Percentiles rank a stretch among this genome's conserved stretches.
Evolutionary conservation across 2,888 invertebrate species (phyloP).

Genomic region (Drosophila lacicola): DNA sequence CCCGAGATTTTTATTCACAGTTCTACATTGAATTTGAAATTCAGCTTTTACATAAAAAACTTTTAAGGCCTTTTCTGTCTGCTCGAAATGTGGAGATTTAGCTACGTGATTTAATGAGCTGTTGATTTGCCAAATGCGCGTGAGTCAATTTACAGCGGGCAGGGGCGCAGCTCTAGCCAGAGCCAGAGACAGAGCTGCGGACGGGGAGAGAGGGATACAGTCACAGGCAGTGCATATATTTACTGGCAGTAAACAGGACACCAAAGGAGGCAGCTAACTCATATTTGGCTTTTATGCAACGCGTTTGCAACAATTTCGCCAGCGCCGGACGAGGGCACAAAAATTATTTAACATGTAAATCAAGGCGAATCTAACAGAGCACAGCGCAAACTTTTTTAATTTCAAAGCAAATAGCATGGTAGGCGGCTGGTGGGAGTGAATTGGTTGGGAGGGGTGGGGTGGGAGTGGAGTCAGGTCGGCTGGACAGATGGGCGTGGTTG

Average conservation of each 20-base stretch:
- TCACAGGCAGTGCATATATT: constrained; percentile 52
- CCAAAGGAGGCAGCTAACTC: constrained; percentile 39
- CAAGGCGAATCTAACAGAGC: constrained; percentile 68
- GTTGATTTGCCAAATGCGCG: constrained; percentile 64
- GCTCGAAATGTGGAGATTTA: constrained; percentile 10
- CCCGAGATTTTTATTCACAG: constrained; percentile 1
- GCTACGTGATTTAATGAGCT: constrained; percentile 69
- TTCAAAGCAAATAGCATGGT: constrained; percentile 72
- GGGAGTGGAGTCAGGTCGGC: constrained; percentile 12
- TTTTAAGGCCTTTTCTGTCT: constrained; percentile 24
- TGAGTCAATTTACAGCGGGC: constrained; percentile 45
- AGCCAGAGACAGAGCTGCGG: not conserved
- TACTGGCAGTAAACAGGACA: constrained; percentile 49
- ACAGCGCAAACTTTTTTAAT: constrained; percentile 74
- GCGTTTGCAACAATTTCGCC: constrained; percentile 63
- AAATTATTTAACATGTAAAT: constrained; percentile 80
- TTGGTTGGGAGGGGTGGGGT: not conserved
- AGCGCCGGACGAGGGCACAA: constrained; percentile 44
- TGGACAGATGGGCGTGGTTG: not conserved
- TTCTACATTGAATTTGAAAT: constrained; percentile 28
- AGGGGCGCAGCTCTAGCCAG: not conserved
- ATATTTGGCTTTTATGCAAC: constrained; percentile 70
- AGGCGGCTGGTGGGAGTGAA: not conserved
- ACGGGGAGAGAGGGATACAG: not conserved
- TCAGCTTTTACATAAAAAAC: constrained; percentile 16